Conservation (phyloP, 2,888 invertebrate genomes). For the Monochamus alternatus region DNA sequence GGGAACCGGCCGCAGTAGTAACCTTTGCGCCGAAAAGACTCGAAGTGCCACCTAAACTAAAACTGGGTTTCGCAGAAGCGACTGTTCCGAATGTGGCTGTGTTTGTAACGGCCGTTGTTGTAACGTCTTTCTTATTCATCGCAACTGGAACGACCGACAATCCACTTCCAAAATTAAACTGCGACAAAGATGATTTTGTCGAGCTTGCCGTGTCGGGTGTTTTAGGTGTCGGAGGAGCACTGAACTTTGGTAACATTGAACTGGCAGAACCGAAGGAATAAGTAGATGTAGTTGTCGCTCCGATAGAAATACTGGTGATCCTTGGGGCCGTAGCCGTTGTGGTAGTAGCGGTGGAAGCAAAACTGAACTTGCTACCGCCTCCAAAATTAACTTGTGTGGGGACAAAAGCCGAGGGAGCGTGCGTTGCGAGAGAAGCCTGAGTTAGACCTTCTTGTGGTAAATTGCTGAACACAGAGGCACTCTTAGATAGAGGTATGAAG, state of each 20-base stretch:
- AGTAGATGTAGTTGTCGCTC: conserved; percentile 7
- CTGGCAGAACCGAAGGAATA: conserved; percentile 28
- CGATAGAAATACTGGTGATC: background rate
- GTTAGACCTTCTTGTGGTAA: conserved; percentile 25
- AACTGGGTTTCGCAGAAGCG: conserved; percentile 48
- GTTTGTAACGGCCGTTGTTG: conserved; percentile 7
- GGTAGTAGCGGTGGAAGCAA: conserved; percentile 29
- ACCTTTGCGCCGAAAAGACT: conserved; percentile 24
- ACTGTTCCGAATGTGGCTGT: conserved; percentile 43
- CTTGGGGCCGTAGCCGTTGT: background rate
- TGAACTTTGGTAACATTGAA: conserved; percentile 19
- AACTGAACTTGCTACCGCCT: conserved; percentile 21
- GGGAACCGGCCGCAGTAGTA: background rate
- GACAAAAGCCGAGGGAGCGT: conserved; percentile 46
- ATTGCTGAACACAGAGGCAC: conserved; percentile 33
- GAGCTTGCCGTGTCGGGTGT: conserved; percentile 10
- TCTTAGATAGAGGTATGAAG: conserved; percentile 28
- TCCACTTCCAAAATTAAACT: conserved; percentile 39
- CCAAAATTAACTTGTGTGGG: conserved; percentile 39
- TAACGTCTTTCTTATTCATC: background rate
- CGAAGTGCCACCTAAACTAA: conserved; percentile 42
- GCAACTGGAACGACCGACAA: conserved; percentile 32
- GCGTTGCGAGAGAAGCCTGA: conserved; percentile 8
- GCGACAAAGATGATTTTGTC: conserved; percentile 28
- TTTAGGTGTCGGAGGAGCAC: conserved; percentile 9